Evolutionary conservation across 1,140 invertebrate species (phyloP).

Genomic region (Ostrea edulis): DNA sequence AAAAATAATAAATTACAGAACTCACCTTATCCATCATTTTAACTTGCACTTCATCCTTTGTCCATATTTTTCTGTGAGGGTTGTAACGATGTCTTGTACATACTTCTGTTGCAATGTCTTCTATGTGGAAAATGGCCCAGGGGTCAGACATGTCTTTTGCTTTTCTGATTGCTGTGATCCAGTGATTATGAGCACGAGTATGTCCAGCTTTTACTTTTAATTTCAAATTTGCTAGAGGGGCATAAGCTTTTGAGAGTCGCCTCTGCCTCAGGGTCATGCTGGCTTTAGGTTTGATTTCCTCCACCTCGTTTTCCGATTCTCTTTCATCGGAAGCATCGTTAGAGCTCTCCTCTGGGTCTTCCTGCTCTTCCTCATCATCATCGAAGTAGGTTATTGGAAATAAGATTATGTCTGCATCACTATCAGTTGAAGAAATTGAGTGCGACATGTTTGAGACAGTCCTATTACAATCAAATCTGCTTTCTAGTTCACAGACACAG

Average conservation of each 20-base stretch:
- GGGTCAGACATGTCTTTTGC: conserved; percentile 68
- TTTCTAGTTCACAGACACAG: background rate
- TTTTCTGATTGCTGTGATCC: conserved; percentile 65
- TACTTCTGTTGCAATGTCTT: conserved; percentile 67
- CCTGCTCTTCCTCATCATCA: conserved; percentile 57
- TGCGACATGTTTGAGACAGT: conserved; percentile 40
- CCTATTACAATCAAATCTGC: background rate
- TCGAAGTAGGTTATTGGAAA: conserved; percentile 67
- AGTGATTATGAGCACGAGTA: conserved; percentile 62
- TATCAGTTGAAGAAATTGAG: conserved; percentile 45
- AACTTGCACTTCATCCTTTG: conserved; percentile 72
- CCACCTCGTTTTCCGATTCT: conserved; percentile 48
- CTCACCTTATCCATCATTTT: conserved; percentile 75
- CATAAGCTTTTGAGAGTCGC: conserved; percentile 62
- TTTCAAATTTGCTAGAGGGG: conserved; percentile 25
- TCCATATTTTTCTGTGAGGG: conserved; percentile 73
- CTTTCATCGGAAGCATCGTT: conserved; percentile 52
- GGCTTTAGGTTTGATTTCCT: conserved; percentile 58
- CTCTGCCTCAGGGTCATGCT: conserved; percentile 69
- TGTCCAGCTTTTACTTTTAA: conserved; percentile 54
- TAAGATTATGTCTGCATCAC: conserved; percentile 63
- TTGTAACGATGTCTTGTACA: conserved; percentile 74
- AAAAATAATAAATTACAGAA: background rate
- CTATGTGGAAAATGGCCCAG: conserved; percentile 74
- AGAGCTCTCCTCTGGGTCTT: conserved; percentile 54